Percentiles rank a stretch among this genome's conserved stretches.
Conservation (phyloP, 2,888 invertebrate species). For the Eulithis testata region DNA sequence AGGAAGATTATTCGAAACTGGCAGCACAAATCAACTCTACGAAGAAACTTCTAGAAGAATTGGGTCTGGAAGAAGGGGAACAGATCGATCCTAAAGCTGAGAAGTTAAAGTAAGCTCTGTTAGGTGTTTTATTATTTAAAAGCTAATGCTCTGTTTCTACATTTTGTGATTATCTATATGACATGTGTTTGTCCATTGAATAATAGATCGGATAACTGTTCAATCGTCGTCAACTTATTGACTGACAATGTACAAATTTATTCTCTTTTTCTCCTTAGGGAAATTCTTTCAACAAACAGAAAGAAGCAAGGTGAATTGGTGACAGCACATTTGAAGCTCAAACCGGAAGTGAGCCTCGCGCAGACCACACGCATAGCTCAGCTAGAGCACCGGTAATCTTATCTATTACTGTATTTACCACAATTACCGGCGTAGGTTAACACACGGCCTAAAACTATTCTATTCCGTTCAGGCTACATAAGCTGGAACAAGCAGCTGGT, state of each 20-base stretch:
- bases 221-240: too few species aligned
- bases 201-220: too few species aligned
- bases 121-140: too few species aligned
- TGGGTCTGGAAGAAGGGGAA: slow-evolving; percentile 78
- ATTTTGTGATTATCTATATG: too few species aligned
- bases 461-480: slow-evolving; percentile 86
- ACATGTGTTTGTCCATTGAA: too few species aligned
- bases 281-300: slow-evolving; percentile 61
- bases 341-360: slow-evolving; percentile 83
- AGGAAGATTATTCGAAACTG: slow-evolving; percentile 77
- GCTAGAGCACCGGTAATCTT: slow-evolving; percentile 87
- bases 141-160: too few species aligned
- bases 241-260: too few species aligned
- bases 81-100: slow-evolving; percentile 79
- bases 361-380: slow-evolving; percentile 92
- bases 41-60: slow-evolving; percentile 77
- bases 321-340: slow-evolving; percentile 81
- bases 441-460: too few species aligned
- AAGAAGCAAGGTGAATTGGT: slow-evolving; percentile 74
- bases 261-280: slow-evolving; percentile 49
- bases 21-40: slow-evolving; percentile 77
- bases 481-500: slow-evolving; percentile 93
- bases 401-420: background rate
- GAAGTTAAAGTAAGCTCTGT: slow-evolving; percentile 68
- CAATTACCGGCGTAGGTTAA: too few species aligned